Conservation (phyloP, 1,140 invertebrate species). For the Microplitis mediator region DNA sequence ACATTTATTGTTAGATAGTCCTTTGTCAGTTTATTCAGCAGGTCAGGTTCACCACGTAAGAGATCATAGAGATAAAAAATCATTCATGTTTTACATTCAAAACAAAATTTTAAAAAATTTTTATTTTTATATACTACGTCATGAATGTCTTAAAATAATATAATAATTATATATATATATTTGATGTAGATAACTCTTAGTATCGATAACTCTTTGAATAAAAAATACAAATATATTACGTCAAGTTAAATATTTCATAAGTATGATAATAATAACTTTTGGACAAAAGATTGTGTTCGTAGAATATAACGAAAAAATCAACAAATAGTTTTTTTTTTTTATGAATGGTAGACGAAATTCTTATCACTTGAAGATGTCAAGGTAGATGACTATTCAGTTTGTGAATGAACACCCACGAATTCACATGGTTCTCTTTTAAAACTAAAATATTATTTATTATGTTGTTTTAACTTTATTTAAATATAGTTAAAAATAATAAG, state of each 20-base stretch:
- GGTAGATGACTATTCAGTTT: constrained; percentile 18
- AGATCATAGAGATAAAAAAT: constrained; percentile 29
- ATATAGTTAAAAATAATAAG: background rate
- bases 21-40: constrained; percentile 30
- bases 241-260: constrained; percentile 44
- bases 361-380: constrained; percentile 1
- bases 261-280: constrained; percentile 32
- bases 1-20: constrained; percentile 12
- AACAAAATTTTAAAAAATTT: no score
- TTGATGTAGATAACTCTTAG: background rate
- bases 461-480: background rate
- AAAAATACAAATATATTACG: constrained; percentile 1
- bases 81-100: background rate
- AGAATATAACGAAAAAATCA: constrained; percentile 29
- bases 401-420: constrained; percentile 11
- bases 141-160: background rate
- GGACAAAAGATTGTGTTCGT: constrained; percentile 30
- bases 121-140: background rate
- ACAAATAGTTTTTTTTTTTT: constrained; percentile 36
- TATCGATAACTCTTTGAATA: constrained; percentile 6
- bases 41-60: constrained; percentile 42
- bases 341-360: background rate
- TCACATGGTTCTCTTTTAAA: constrained; percentile 4
- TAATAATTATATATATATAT: background rate
- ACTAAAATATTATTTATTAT: background rate